phyloP scores from a whole-genome alignment of 2,797 vertebrate genomes.

The Melanitta fusca region DNA sequence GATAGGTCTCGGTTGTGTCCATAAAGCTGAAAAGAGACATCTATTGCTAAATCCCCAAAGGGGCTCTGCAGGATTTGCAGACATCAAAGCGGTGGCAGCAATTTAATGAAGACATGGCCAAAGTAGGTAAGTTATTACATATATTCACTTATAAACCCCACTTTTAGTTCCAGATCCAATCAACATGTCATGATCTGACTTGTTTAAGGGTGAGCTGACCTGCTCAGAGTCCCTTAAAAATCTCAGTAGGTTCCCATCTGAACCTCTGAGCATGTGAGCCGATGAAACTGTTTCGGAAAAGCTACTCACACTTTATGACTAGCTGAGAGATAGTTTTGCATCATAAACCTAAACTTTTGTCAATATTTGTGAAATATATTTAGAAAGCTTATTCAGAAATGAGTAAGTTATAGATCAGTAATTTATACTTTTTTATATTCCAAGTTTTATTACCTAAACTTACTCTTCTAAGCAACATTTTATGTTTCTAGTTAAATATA shows the following conservation, averaged over 20 bases:
- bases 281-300: background rate
- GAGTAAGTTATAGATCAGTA: constrained; percentile 74
- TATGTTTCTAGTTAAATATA: constrained; percentile 82
- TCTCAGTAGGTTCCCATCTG: background rate
- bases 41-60: background rate
- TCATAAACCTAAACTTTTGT: constrained; percentile 40
- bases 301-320: background rate
- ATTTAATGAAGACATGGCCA: accelerated
- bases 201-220: background rate
- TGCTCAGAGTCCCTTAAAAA: background rate
- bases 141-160: background rate
- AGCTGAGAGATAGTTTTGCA: constrained; percentile 15
- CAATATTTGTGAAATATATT: constrained; percentile 73
- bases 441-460: constrained; percentile 78
- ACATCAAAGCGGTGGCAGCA: background rate
- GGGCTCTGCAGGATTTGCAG: accelerated
- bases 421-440: constrained; percentile 73
- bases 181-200: background rate
- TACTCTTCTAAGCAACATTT: constrained; percentile 77
- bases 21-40: background rate
- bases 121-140: background rate
- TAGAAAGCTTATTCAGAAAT: constrained; percentile 64
- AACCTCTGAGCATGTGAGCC: background rate
- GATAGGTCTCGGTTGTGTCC: background rate
- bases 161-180: background rate